Conservation (phyloP, 1,140 invertebrate species). For the Diachasmimorpha longicaudata region DNA sequence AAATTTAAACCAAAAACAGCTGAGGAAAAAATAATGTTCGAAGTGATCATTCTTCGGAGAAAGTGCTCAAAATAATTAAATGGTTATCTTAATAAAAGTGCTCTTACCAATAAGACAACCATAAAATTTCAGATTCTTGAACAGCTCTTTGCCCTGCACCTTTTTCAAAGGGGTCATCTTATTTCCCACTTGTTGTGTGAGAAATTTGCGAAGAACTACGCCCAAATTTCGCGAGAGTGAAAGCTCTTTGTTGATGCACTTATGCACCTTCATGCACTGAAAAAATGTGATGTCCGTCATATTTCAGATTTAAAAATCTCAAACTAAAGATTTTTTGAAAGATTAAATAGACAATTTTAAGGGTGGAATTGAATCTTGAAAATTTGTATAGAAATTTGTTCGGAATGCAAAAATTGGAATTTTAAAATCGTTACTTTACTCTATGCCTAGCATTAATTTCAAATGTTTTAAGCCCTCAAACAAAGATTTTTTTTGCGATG, state of each 20-base stretch:
- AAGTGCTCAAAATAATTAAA: neutral
- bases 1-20: neutral
- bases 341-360: too few relatives aligned
- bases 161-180: neutral
- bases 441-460: too few relatives aligned
- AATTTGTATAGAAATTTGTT: neutral
- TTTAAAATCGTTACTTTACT: neutral
- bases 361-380: too few relatives aligned
- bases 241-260: neutral
- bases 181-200: neutral
- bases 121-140: neutral
- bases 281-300: neutral
- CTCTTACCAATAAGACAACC: neutral
- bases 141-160: neutral
- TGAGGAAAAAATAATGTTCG: neutral
- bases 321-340: too few relatives aligned
- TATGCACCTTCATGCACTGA: neutral
- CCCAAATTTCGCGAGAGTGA: neutral
- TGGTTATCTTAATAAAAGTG: neutral
- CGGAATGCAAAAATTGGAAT: neutral
- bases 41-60: neutral
- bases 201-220: neutral
- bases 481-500: too few relatives aligned
- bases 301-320: too few relatives aligned
- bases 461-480: too few relatives aligned